phyloP scores from a whole-genome alignment of 2,888 invertebrate species.

The Chalcosyrphus nemorum region DNA sequence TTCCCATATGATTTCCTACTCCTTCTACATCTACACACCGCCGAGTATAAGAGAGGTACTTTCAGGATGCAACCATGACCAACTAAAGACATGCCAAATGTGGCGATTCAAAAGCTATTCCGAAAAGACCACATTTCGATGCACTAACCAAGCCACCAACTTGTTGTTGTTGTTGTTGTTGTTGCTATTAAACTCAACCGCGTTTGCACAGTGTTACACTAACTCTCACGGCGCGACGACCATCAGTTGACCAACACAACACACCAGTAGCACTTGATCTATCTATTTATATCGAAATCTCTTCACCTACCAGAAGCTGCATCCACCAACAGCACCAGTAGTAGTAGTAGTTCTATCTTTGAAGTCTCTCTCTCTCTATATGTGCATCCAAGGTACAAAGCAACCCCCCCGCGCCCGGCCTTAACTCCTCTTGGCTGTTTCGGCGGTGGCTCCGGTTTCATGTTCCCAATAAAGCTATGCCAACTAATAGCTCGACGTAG shows the following conservation, averaged over 20 bases:
- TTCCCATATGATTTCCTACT: conserved; percentile 68
- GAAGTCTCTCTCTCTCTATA: conserved; percentile 52
- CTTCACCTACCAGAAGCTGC: conserved; percentile 68
- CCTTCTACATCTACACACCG: conserved; percentile 50
- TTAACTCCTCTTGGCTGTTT: conserved; percentile 64
- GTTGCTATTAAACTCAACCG: conserved; percentile 60
- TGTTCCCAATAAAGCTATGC: conserved; percentile 73
- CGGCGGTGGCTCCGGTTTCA: conserved; percentile 73
- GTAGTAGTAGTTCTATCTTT: neutral
- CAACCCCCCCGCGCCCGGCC: conserved; percentile 47
- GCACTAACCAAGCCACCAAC: conserved; percentile 68
- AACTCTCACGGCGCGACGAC: conserved; percentile 69
- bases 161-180: conserved; percentile 56
- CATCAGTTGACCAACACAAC: conserved; percentile 67
- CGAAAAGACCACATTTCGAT: conserved; percentile 72
- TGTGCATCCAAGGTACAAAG: conserved; percentile 47
- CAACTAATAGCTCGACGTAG: conserved; percentile 66
- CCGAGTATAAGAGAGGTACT: conserved; percentile 46
- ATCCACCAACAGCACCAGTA: conserved; percentile 12
- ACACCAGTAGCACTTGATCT: conserved; percentile 64
- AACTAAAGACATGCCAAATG: conserved; percentile 73
- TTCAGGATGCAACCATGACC: conserved; percentile 73
- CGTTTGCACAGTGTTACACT: conserved; percentile 70
- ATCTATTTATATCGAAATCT: conserved; percentile 72
- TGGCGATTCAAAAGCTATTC: conserved; percentile 73